Evolutionary conservation across 2,888 invertebrate genomes (phyloP).

Genomic region (Aleiodes testaceus): DNA sequence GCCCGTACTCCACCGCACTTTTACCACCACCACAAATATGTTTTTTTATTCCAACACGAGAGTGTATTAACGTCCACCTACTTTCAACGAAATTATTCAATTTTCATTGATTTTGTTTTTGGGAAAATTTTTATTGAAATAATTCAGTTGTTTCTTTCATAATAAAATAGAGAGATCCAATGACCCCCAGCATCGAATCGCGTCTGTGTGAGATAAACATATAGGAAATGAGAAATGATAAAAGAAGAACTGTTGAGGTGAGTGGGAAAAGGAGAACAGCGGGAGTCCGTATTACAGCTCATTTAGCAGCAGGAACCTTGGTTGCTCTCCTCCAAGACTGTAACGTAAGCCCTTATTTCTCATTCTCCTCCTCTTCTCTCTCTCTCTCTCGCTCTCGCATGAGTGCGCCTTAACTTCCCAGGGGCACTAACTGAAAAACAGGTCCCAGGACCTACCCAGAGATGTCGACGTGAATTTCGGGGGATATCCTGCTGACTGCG

Average conservation of each 20-base stretch:
- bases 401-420: conserved; percentile 35
- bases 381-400: conserved; percentile 8
- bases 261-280: conserved; percentile 59
- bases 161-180: neutral
- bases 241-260: conserved; percentile 37
- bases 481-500: conserved; percentile 52
- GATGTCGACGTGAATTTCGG: conserved; percentile 51
- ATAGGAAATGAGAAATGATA: conserved; percentile 46
- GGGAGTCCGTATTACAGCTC: conserved; percentile 72
- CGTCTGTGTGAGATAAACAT: conserved; percentile 36
- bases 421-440: conserved; percentile 50
- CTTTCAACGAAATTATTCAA: conserved; percentile 1
- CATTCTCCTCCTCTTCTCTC: too few species aligned
- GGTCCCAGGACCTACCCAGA: conserved; percentile 60
- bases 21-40: conserved; percentile 21
- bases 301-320: conserved; percentile 71
- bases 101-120: too few species aligned
- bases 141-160: too few species aligned
- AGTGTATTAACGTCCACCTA: conserved; percentile 18
- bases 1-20: neutral
- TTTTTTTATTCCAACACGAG: neutral
- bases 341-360: conserved; percentile 9
- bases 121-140: too few species aligned
- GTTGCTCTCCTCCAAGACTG: conserved; percentile 52
- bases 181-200: conserved; percentile 36